Conservation (phyloP, 2,888 invertebrate genomes). For the Tetranychus truncatus region DNA sequence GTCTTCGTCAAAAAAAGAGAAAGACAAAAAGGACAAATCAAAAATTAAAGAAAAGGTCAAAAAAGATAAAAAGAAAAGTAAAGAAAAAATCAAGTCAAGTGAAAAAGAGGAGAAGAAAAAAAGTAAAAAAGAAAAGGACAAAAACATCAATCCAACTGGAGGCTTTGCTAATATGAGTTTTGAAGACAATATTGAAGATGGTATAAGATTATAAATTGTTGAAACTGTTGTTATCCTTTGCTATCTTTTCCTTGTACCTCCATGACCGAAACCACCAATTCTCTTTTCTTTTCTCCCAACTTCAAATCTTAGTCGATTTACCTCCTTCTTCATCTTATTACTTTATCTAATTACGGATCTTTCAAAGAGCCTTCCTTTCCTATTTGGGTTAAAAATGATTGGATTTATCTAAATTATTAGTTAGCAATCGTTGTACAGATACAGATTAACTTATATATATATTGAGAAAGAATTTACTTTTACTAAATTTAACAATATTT, state of each 20-base stretch:
- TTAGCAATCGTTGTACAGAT: neutral
- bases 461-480: neutral
- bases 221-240: neutral
- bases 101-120: slow-evolving; percentile 16
- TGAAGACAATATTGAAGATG: slow-evolving; percentile 23
- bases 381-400: slow-evolving; percentile 1
- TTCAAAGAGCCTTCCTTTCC: neutral
- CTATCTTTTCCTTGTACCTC: no score
- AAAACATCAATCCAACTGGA: slow-evolving; percentile 10
- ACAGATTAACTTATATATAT: neutral
- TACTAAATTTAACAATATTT: neutral
- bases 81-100: slow-evolving; percentile 9
- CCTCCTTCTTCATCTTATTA: neutral
- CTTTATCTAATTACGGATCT: neutral
- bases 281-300: neutral
- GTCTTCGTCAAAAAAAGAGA: slow-evolving; percentile 11
- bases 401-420: neutral
- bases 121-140: slow-evolving; percentile 18
- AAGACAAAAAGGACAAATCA: slow-evolving; percentile 20
- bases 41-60: slow-evolving; percentile 15
- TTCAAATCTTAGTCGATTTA: neutral
- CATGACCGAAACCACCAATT: neutral
- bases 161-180: slow-evolving; percentile 27
- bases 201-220: neutral
- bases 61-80: slow-evolving; percentile 13